Conservation (phyloP, 2,888 invertebrate species). For the Phorcus lineatus region DNA sequence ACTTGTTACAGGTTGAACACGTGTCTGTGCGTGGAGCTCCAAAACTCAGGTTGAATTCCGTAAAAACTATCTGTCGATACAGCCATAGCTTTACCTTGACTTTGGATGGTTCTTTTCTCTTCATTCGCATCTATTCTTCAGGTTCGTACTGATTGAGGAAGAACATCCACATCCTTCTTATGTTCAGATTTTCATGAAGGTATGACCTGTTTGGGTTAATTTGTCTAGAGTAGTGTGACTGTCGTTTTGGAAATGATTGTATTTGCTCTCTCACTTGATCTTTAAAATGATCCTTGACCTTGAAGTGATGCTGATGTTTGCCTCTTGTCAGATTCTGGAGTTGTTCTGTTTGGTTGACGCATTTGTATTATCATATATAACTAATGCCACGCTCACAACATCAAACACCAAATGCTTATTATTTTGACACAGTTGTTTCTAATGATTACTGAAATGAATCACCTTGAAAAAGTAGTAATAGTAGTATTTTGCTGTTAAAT, state of each 20-base stretch:
- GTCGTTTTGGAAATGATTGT: constrained; percentile 17
- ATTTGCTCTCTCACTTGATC: neutral
- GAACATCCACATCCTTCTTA: constrained; percentile 31
- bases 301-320: neutral
- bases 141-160: constrained; percentile 31
- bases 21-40: constrained; percentile 31
- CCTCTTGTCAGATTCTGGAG: neutral
- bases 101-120: constrained; percentile 14
- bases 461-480: no score
- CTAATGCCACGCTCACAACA: no score
- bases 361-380: no score
- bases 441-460: no score
- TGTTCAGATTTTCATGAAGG: constrained; percentile 31
- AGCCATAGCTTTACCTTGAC: constrained; percentile 24
- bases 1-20: constrained; percentile 27
- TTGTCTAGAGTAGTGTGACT: constrained; percentile 21
- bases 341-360: neutral
- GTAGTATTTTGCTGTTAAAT: no score
- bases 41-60: constrained; percentile 30
- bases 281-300: neutral
- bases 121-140: constrained; percentile 15
- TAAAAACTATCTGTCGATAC: constrained; percentile 24
- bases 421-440: no score
- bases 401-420: no score
- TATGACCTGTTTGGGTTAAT: constrained; percentile 17